Base-by-base conservation (phyloP, 2,797 vertebrate genomes). In the Anabas testudineus region DNA sequence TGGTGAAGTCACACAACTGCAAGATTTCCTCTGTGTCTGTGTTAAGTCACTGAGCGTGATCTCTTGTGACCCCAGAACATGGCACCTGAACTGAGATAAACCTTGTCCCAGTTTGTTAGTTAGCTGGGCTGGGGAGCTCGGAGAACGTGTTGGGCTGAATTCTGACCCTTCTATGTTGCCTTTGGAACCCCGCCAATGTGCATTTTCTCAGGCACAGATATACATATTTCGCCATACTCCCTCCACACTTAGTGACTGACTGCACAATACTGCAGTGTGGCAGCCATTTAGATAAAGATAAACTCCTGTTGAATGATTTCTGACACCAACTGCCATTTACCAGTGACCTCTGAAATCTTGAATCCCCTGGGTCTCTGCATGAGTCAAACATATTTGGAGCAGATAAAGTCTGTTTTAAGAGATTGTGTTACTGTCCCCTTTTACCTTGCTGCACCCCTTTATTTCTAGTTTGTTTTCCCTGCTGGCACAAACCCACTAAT, bases 81-180 rank as follows among this genome's bases (percentile, higher is more conserved):
- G 88, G 69, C 75, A 76, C 80, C 71, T 93, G 88, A 92, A 91
- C 90, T 78, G 13, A 88, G 80, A 90, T 88, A 90, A 93, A 88
- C 89, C 85, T 85, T 90, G 88, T 90, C 89, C 90, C 71, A 86
- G 63, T 91, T 92, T 90, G 79, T 41, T 82, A 83, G 64, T 71
- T 69, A 80, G 80, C 84, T 60, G 62, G 78, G 84, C 85, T 87
- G 84, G 9, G 45, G 83, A 87, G 87, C 73, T 82, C 77, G 81
- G 51, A 82, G 86, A 87, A 70, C 79, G 85, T 67, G 81, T 87
- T 51, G 51, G 76, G 74, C 66, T 88, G 83, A 88, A 82, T 93
- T 89, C 60, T 90, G 85, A 91, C 82, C 81, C 77, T 53, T 74
- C 45, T 79, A 79, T 93, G 89, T 94, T 92, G 82, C 82, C 89